These are phyloP conservation scores for Drosophila hawaiiensis DNA, from an alignment of 2,888 invertebrate genomes.

Conservation along the genomic window DNA sequence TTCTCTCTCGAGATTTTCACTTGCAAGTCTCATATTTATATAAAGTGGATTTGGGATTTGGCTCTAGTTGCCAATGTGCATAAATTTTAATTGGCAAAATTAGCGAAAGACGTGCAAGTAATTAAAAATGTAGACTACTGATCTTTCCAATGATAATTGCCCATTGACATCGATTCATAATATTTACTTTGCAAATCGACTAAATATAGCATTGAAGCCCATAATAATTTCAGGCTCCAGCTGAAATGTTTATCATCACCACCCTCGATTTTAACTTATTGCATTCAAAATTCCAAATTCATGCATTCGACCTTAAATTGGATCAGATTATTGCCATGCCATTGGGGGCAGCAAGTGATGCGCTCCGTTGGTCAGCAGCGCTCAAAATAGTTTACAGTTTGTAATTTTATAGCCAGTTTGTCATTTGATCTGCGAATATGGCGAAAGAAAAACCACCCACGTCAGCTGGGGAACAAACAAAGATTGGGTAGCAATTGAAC, in stretches of 20 bases:
- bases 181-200: neutral
- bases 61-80: conserved; percentile 40
- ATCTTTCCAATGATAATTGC: conserved; percentile 9
- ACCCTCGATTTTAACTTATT: neutral
- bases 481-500: conserved; percentile 4
- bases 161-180: conserved; percentile 1
- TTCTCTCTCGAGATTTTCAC: conserved; percentile 21
- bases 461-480: conserved; percentile 2
- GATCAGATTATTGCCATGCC: conserved; percentile 8
- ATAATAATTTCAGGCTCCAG: neutral
- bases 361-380: conserved; percentile 19
- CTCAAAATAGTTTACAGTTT: conserved; percentile 35
- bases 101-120: conserved; percentile 48
- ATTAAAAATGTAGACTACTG: conserved; percentile 48
- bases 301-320: neutral
- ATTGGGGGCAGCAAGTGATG: conserved; percentile 6
- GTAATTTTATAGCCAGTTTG: conserved; percentile 51
- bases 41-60: conserved; percentile 26
- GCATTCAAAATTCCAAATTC: neutral
- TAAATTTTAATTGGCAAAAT: conserved; percentile 62
- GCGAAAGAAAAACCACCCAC: conserved; percentile 16
- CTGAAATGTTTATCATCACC: neutral
- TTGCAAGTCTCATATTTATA: conserved; percentile 9
- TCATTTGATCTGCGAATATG: conserved; percentile 39
- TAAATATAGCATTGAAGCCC: neutral